Percentiles rank a stretch among this genome's conserved stretches.
These are phyloP conservation scores for Catostylus mosaicus DNA, from an alignment of 30 jellyfish, hydroid and myxozoan species.

Conservation along the genomic window DNA sequence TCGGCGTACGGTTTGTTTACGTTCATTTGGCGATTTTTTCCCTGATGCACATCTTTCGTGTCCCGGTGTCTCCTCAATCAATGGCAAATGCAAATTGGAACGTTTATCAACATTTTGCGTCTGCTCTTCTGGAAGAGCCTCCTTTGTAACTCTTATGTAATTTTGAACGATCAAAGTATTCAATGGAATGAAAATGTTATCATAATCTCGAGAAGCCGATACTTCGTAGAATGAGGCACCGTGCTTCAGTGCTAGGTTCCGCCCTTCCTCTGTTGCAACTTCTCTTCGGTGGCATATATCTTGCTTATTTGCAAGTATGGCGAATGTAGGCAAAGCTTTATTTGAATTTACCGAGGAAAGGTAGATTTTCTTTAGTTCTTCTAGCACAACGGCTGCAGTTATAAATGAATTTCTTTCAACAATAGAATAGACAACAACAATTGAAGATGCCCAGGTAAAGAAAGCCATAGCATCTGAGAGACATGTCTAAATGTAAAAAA, in stretches of 20 bases:
- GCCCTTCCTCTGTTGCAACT: conserved; percentile 83
- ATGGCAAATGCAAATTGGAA: conserved; percentile 29
- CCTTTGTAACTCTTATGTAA: conserved; percentile 41
- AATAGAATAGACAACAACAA: conserved; percentile 85
- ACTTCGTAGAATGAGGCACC: conserved; percentile 87
- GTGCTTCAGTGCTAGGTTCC: conserved; percentile 69
- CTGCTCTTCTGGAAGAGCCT: conserved; percentile 27
- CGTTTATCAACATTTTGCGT: conserved; percentile 1
- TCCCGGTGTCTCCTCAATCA: conserved; percentile 54
- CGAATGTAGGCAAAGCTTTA: conserved; percentile 43
- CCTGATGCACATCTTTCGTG: conserved; percentile 6
- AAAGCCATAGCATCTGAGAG: conserved; percentile 33
- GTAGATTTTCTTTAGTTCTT: conserved; percentile 50
- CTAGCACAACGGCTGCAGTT: conserved; percentile 76
- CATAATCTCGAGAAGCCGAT: conserved; percentile 90
- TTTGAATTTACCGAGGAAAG: conserved; percentile 8
- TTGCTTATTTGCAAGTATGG: conserved; percentile 77
- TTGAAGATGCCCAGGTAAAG: conserved; percentile 82
- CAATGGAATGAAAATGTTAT: conserved; percentile 69
- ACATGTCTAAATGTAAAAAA: conserved; percentile 28
- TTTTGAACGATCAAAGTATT: conserved; percentile 70
- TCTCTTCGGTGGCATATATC: conserved; percentile 90
- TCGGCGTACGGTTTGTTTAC: conserved; percentile 82
- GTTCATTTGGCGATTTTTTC: conserved; percentile 73
- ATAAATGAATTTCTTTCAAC: conserved; percentile 77